These are phyloP conservation scores for Agrochola litura DNA, from an alignment of 2,888 invertebrate genomes.

Conservation along the genomic window DNA sequence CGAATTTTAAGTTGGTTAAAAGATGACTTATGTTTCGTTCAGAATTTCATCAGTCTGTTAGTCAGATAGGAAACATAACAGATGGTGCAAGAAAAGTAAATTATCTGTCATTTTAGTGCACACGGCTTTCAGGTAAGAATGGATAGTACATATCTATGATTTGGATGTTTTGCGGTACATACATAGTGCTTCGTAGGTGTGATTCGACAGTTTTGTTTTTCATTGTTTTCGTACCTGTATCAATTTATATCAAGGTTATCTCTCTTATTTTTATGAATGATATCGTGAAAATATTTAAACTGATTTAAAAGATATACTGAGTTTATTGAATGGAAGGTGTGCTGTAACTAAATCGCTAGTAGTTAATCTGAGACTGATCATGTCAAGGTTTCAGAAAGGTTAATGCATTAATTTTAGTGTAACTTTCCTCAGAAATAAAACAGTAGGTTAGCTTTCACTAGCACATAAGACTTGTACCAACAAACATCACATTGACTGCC, in stretches of 20 bases:
- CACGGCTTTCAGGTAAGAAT: neutral
- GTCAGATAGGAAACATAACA: neutral
- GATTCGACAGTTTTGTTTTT: neutral
- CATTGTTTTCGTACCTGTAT: neutral
- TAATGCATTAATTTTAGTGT: neutral
- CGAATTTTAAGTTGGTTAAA: neutral
- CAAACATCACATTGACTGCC: neutral
- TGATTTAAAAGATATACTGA: neutral
- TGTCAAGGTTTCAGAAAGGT: neutral
- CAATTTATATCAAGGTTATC: neutral
- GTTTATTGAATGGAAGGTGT: neutral
- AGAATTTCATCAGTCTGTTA: slow-evolving; percentile 26
- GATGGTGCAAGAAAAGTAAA: neutral
- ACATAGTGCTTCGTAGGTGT: neutral
- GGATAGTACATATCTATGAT: neutral
- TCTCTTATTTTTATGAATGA: neutral
- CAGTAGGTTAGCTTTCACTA: neutral
- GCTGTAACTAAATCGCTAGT: neutral
- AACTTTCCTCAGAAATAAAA: neutral
- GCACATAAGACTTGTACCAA: neutral
- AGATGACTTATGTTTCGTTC: neutral
- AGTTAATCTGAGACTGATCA: too few relatives aligned
- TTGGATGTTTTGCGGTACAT: neutral
- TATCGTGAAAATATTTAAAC: neutral
- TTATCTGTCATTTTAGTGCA: neutral